phyloP scores from a whole-genome alignment of 2,888 invertebrate species.

The Patella caerulea region DNA sequence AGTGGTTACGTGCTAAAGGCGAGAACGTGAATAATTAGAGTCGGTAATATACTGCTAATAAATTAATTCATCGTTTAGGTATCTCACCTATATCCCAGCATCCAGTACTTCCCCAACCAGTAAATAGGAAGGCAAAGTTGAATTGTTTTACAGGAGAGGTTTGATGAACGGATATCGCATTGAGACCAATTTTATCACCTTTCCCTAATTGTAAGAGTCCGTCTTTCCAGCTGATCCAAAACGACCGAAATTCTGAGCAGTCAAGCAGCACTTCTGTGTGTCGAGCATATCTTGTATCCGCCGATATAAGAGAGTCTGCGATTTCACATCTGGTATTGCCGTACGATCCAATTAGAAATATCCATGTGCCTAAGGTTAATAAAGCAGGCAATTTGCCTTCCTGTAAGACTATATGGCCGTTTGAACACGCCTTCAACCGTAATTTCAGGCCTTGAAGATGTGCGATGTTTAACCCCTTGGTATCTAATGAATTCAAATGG shows the following conservation, averaged over 20 bases:
- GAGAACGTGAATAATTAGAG: too few relatives aligned
- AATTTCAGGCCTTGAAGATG: neutral
- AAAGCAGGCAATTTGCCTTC: neutral
- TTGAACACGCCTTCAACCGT: neutral
- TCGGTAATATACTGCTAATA: too few relatives aligned
- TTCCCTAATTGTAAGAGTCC: neutral
- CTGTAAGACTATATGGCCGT: neutral
- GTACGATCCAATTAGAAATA: neutral
- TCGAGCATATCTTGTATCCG: neutral
- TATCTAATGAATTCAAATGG: neutral
- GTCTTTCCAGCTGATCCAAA: constrained; percentile 1
- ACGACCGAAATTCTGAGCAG: neutral
- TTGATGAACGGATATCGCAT: neutral
- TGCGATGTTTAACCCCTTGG: neutral
- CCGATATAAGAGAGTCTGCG: neutral
- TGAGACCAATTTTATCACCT: neutral
- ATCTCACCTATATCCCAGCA: neutral
- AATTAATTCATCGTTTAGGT: too few relatives aligned
- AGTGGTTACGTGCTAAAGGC: too few relatives aligned
- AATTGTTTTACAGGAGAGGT: neutral
- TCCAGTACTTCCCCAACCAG: neutral
- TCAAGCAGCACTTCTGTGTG: neutral
- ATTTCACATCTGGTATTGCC: neutral
- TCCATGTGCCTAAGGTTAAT: neutral
- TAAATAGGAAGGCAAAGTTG: neutral